phyloP scores from a whole-genome alignment of 2,113 vertebrate species.

The Otus sunia region DNA sequence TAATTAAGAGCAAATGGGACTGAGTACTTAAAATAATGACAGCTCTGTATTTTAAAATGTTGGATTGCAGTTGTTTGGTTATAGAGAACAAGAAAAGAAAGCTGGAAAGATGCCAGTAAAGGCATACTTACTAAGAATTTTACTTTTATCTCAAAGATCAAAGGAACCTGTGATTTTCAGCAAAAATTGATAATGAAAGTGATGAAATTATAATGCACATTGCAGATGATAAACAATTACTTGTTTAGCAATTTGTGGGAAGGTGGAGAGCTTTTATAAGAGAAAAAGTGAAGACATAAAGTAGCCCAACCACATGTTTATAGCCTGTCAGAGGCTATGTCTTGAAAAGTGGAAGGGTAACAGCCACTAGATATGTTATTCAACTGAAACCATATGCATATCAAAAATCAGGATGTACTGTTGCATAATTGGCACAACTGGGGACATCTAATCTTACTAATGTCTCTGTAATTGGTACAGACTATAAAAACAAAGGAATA shows the following conservation, averaged over 20 bases:
- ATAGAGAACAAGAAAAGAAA: not conserved
- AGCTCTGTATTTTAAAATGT: conserved; percentile 4
- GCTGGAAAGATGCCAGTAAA: not conserved
- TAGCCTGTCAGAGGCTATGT: not conserved
- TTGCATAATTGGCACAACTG: not conserved
- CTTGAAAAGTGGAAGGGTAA: not conserved
- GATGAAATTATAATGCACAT: conserved; percentile 2
- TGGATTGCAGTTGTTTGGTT: conserved; percentile 23
- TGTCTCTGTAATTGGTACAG: not conserved
- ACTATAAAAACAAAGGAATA: conserved; percentile 24
- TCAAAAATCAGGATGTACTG: not conserved
- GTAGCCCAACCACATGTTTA: not conserved
- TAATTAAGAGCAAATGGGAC: conserved; percentile 30
- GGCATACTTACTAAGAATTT: not conserved
- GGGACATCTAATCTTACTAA: conserved; percentile 31
- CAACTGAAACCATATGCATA: not conserved
- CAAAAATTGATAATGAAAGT: conserved; percentile 14
- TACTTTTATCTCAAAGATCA: conserved; percentile 44
- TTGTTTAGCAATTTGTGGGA: conserved; percentile 4
- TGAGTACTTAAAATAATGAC: not conserved
- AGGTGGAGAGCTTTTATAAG: not conserved
- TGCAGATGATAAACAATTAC: not conserved
- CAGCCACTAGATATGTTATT: not conserved
- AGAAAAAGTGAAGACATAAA: not conserved
- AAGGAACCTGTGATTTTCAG: conserved; percentile 6